phyloP scores from a whole-genome alignment of 2,888 invertebrate genomes.

The Eupithecia vulgata region DNA sequence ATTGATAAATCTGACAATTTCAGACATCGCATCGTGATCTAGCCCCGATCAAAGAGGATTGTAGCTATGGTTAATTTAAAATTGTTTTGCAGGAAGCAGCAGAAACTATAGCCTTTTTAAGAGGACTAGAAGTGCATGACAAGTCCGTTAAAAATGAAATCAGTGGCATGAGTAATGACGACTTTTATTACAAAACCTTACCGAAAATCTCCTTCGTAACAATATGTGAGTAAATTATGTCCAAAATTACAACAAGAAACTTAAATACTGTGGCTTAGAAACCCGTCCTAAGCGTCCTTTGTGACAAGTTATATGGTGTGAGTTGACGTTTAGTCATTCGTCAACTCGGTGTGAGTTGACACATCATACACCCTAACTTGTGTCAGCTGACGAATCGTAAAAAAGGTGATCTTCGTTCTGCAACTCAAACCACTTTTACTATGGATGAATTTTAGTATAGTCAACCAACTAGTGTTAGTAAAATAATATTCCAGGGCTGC shows the following conservation, averaged over 20 bases:
- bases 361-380: too few species aligned
- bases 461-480: too few species aligned
- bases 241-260: neutral
- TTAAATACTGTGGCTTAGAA: neutral
- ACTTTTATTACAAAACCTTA: slow-evolving; percentile 57
- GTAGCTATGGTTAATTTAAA: neutral
- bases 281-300: too few species aligned
- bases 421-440: too few species aligned
- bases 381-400: too few species aligned
- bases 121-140: slow-evolving; percentile 59
- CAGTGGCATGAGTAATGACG: slow-evolving; percentile 59
- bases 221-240: slow-evolving; percentile 58
- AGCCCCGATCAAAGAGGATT: neutral
- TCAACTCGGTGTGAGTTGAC: too few species aligned
- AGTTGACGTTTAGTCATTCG: too few species aligned
- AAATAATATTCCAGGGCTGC: too few species aligned
- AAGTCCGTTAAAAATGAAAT: slow-evolving; percentile 62
- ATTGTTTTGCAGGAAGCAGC: slow-evolving; percentile 60
- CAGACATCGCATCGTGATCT: neutral
- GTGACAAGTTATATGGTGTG: too few species aligned
- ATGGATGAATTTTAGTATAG: too few species aligned
- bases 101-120: slow-evolving; percentile 58
- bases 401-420: too few species aligned
- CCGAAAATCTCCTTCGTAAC: slow-evolving; percentile 56
- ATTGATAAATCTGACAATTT: neutral